phyloP scores from a whole-genome alignment of 2,888 invertebrate species.

The Syrista parreyssii region DNA sequence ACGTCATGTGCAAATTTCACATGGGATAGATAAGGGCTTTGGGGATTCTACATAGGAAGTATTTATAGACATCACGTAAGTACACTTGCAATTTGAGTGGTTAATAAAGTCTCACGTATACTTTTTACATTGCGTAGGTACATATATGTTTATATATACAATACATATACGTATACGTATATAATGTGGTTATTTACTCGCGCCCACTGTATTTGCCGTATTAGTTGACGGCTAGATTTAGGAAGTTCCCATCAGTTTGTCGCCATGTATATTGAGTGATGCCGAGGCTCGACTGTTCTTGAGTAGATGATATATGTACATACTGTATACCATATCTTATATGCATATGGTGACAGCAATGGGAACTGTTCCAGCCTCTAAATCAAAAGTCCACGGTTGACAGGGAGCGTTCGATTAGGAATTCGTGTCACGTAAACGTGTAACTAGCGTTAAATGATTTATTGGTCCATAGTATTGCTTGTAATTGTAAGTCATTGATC shows the following conservation, averaged over 20 bases:
- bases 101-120: background rate
- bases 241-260: background rate
- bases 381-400: slow-evolving; percentile 1
- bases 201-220: background rate
- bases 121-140: background rate
- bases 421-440: slow-evolving; percentile 10
- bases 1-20: background rate
- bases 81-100: background rate
- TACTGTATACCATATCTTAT: background rate
- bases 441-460: slow-evolving; percentile 20
- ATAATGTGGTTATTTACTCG: background rate
- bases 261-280: background rate
- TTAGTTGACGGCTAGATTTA: background rate
- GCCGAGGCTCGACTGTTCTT: background rate
- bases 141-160: background rate
- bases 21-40: background rate
- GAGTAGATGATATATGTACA: background rate
- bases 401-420: background rate
- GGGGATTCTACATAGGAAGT: background rate
- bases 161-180: too few species aligned
- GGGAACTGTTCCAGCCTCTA: background rate
- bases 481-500: slow-evolving; percentile 25
- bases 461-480: slow-evolving; percentile 16
- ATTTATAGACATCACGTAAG: background rate
- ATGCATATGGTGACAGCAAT: background rate